These are phyloP conservation scores for Dolichoris vasculosae DNA, from an alignment of 1,140 invertebrate genomes.

Conservation along the genomic window DNA sequence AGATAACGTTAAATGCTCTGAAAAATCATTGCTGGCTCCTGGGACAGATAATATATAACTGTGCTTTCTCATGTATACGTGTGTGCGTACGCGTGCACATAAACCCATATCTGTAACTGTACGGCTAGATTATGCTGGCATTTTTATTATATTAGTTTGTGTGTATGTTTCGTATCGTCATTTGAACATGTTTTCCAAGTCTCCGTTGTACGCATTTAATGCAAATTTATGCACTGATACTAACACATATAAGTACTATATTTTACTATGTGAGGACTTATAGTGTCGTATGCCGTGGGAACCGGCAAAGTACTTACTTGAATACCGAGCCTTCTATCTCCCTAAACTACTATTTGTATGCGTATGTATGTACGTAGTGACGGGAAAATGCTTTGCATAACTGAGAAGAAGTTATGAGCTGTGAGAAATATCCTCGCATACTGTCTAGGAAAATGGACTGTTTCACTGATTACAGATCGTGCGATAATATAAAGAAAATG, in stretches of 20 bases:
- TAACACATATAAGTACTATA: not conserved
- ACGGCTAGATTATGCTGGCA: not conserved
- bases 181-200: constrained; percentile 24
- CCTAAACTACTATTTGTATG: not conserved
- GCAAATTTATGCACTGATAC: not conserved
- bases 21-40: constrained; percentile 22
- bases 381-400: constrained; percentile 48
- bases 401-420: constrained; percentile 9
- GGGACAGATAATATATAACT: not conserved
- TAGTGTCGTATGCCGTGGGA: constrained; percentile 54
- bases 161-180: not conserved
- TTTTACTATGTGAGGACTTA: constrained; percentile 45
- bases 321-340: constrained; percentile 39
- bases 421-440: not conserved
- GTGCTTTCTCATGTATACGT: not conserved
- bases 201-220: constrained; percentile 40
- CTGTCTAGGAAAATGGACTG: not conserved
- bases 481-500: constrained; percentile 24
- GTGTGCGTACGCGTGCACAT: not conserved
- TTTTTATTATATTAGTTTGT: constrained; percentile 4
- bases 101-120: not conserved
- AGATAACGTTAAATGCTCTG: constrained; percentile 32
- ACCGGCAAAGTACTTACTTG: constrained; percentile 50
- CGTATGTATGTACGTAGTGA: constrained; percentile 20
- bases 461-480: constrained; percentile 25